These are phyloP conservation scores for Saxicola maurus DNA, from an alignment of 2,797 vertebrate species.

Conservation along the genomic window DNA sequence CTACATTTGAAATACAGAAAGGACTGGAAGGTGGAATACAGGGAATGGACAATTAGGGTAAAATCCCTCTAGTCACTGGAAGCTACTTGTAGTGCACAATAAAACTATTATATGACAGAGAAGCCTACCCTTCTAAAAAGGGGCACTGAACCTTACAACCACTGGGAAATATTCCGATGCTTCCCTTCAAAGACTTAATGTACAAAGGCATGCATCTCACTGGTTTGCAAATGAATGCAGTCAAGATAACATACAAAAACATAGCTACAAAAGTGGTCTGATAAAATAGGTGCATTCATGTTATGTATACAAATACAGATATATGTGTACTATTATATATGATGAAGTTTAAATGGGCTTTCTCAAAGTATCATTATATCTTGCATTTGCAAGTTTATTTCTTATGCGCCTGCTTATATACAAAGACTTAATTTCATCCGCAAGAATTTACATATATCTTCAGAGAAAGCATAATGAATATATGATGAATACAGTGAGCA, in stretches of 20 bases:
- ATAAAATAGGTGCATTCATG: background rate
- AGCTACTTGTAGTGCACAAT: background rate
- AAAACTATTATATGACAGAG: background rate
- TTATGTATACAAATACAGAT: background rate
- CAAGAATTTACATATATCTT: background rate
- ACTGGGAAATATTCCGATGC: background rate
- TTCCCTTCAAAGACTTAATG: background rate
- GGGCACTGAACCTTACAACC: background rate
- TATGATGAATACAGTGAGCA: background rate
- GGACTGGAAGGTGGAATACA: constrained; percentile 8
- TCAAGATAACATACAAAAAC: background rate
- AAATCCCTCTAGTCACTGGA: background rate
- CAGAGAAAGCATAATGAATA: background rate
- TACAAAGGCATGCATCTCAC: background rate
- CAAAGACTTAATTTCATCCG: background rate
- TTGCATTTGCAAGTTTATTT: background rate
- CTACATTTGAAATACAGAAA: background rate
- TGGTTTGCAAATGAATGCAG: background rate
- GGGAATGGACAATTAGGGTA: constrained; percentile 26
- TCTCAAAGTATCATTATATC: background rate
- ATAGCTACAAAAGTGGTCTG: background rate
- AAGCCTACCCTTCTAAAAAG: background rate
- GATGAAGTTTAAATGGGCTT: background rate
- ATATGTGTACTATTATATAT: background rate
- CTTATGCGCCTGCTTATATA: background rate